Evolutionary conservation across 2,888 invertebrate species (phyloP).

Genomic region (Masnerella sp.): DNA sequence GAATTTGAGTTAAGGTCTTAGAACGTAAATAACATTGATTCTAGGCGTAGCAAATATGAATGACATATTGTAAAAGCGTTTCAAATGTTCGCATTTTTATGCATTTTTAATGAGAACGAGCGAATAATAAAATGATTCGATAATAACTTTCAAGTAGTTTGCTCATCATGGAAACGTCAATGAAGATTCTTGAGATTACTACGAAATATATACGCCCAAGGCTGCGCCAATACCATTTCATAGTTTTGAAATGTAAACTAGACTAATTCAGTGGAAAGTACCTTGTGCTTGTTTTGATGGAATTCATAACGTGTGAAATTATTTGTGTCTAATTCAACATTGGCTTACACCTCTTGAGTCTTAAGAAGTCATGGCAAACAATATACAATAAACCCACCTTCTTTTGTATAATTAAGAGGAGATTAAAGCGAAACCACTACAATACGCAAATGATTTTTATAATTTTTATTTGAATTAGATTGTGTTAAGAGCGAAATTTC

Average conservation of each 20-base stretch:
- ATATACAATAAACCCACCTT: no score
- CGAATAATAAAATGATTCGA: slow-evolving; percentile 31
- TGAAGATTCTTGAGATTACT: slow-evolving; percentile 37
- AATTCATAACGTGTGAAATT: slow-evolving; percentile 35
- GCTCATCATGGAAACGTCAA: slow-evolving; percentile 57
- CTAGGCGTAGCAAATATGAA: slow-evolving; percentile 35
- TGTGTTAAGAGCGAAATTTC: no score
- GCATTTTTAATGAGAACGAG: slow-evolving; percentile 20
- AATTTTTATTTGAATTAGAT: no score
- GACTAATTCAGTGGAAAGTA: slow-evolving; percentile 55
- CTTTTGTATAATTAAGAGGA: no score
- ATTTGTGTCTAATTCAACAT: slow-evolving; percentile 20
- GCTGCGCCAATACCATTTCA: slow-evolving; percentile 26
- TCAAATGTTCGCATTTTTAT: slow-evolving; percentile 14
- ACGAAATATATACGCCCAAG: slow-evolving; percentile 33
- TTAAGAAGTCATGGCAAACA: no score
- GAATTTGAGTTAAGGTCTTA: neutral
- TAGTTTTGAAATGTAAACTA: slow-evolving; percentile 25
- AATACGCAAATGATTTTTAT: no score
- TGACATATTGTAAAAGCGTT: slow-evolving; percentile 11
- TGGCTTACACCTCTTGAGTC: no score
- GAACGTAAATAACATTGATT: neutral
- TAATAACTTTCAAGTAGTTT: slow-evolving; percentile 15
- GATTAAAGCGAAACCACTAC: no score
- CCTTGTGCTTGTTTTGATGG: slow-evolving; percentile 38